phyloP scores from a whole-genome alignment of 2,888 invertebrate genomes.

The Eulithis prunata region DNA sequence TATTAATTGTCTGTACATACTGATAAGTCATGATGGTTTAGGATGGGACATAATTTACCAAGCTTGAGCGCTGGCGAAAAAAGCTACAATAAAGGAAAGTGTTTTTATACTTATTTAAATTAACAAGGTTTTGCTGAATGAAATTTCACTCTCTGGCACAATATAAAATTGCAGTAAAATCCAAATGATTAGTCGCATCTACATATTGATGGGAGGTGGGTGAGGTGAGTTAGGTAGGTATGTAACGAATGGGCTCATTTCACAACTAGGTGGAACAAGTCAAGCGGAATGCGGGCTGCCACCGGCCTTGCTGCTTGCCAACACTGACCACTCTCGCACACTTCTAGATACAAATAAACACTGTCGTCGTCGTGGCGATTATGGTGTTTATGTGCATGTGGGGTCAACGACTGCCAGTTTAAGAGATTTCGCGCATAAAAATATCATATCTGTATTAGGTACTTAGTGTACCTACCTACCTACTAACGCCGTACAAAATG shows the following conservation, averaged over 20 bases:
- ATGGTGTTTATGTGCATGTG: constrained; percentile 53
- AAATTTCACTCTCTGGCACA: constrained; percentile 40
- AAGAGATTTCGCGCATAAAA: constrained; percentile 41
- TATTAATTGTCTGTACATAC: too few species aligned
- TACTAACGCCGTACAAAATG: constrained; percentile 12
- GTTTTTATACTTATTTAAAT: too few species aligned
- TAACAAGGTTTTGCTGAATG: constrained; percentile 26
- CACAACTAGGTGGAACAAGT: constrained; percentile 69
- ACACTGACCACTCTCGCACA: constrained; percentile 76
- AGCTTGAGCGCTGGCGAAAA: too few species aligned
- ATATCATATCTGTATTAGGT: constrained; percentile 30
- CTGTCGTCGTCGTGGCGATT: constrained; percentile 51
- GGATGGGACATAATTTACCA: background rate
- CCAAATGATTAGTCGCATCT: constrained; percentile 42
- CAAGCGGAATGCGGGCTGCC: constrained; percentile 76
- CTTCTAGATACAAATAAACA: constrained; percentile 65
- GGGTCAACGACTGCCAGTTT: constrained; percentile 58
- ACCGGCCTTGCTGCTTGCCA: constrained; percentile 79
- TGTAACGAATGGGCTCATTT: constrained; percentile 73
- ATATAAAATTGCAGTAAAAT: constrained; percentile 35
- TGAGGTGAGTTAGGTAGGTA: constrained; percentile 52
- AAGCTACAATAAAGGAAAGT: too few species aligned
- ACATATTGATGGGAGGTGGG: constrained; percentile 58
- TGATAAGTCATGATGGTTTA: too few species aligned
- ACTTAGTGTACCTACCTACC: too few species aligned